Evolutionary conservation across 2,888 invertebrate species (phyloP), one percentile per base, ranked within the genome.

Genomic region (Ormyrus pomaceus): DNA sequence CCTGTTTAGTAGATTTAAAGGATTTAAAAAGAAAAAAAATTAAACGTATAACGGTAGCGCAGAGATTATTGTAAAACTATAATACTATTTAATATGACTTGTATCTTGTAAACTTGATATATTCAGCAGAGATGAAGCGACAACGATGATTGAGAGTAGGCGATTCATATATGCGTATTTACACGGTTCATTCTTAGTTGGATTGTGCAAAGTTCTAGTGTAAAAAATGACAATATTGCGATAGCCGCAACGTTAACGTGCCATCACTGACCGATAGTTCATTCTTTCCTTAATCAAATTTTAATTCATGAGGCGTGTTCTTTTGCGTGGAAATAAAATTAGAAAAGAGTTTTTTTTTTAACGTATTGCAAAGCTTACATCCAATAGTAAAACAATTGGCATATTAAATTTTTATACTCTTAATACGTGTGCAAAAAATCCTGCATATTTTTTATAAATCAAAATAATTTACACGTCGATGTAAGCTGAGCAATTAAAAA

Each of bases 1-100:
- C 89, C 90, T 90, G 89, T 89, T 87, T 87, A 84, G 84, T 89
- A 88, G 86, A 86, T 80, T 87, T 87, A 87, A 86, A 85, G n/a
- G 19, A 48, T 84, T 85, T 34, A 53, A 59, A 84, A 48, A 45
- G 59, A 56, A 64, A 55, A 65, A 66, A 77, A 59, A 48, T 13
- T 51, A 51, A 61, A 59, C 13, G 86, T 86, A 84, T 87, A 87
- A 87, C 84, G 83, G 84, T 86, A 86, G 87, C 86, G 86, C 87
- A 86, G 86, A 86, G 86, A 85, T 78, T 81, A 75, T 79, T 72
- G 77, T 68, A 65, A 64, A 75, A 74, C 86, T 86, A 86, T 87
- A 86, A 85, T 84, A 87, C 86, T 89, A 89, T 89, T 88, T 88
- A 88, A 87, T 85, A 86, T 85, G 84, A 85, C 83, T 34, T 34